These are phyloP conservation scores for Camponotus vicinus DNA, from an alignment of 1,140 invertebrate genomes.

Conservation along the genomic window DNA sequence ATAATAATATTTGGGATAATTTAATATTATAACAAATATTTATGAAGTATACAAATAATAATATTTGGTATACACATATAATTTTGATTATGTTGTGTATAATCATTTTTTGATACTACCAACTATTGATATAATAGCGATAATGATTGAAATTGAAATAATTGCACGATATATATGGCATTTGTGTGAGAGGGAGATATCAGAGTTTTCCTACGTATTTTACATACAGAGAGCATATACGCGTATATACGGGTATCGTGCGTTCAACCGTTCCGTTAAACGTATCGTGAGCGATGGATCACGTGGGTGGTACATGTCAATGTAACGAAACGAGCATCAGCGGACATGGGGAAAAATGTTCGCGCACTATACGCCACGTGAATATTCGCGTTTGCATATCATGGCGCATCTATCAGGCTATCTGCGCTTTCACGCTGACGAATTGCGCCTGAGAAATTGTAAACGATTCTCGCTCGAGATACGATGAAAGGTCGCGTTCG, in stretches of 20 bases:
- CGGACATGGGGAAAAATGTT: constrained; percentile 36
- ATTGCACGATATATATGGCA: not conserved
- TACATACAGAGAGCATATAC: constrained; percentile 2
- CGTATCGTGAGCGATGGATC: constrained; percentile 58
- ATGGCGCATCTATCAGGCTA: constrained; percentile 64
- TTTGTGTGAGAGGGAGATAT: not conserved
- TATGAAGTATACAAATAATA: not conserved
- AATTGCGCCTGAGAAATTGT: constrained; percentile 58
- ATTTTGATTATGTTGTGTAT: not conserved
- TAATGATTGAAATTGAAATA: constrained; percentile 9
- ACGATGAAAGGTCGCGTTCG: constrained; percentile 6
- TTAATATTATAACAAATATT: constrained; percentile 9
- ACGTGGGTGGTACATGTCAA: constrained; percentile 53
- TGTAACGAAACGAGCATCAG: constrained; percentile 56
- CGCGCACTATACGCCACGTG: constrained; percentile 54
- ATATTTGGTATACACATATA: not conserved
- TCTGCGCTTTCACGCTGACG: constrained; percentile 52
- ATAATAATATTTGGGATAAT: not conserved
- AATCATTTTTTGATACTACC: not conserved
- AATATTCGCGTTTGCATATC: constrained; percentile 64
- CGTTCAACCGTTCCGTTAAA: constrained; percentile 44
- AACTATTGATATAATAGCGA: not conserved
- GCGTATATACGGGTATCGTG: constrained; percentile 9
- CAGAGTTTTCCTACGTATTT: constrained; percentile 25
- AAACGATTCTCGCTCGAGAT: constrained; percentile 39